Conservation (phyloP, 2,797 vertebrate species). For the Silurus lanzhouensis region DNA sequence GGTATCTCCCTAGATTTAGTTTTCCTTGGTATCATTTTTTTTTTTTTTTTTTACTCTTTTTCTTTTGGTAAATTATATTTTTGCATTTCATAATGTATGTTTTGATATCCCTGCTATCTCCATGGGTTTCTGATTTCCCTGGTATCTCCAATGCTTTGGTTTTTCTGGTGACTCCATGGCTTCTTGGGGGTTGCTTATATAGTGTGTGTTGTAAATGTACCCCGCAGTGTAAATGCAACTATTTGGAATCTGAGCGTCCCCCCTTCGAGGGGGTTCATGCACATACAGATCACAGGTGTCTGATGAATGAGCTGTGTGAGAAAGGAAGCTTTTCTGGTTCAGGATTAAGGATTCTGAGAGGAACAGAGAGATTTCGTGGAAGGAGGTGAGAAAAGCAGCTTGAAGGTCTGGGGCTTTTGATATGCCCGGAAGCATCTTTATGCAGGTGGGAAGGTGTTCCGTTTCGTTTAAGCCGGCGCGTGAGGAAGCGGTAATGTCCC, state of each 20-base stretch:
- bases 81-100: background rate
- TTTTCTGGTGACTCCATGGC: background rate
- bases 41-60: too few species aligned
- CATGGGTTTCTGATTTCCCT: background rate
- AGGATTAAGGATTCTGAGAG: background rate
- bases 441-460: constrained; percentile 65
- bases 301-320: background rate
- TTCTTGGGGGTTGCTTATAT: background rate
- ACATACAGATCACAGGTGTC: background rate
- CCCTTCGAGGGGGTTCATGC: too few species aligned
- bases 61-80: too few species aligned
- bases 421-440: constrained; percentile 43
- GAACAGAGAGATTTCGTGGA: background rate
- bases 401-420: constrained; percentile 24
- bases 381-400: background rate
- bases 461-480: constrained; percentile 66
- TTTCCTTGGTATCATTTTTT: background rate
- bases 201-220: background rate
- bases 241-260: background rate
- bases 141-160: background rate
- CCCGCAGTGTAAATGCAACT: background rate
- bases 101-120: background rate
- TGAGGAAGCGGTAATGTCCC: constrained; percentile 80
- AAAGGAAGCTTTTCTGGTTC: background rate
- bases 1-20: background rate